Conservation (phyloP, 2,113 vertebrate species). For the Antigone vipio region DNA sequence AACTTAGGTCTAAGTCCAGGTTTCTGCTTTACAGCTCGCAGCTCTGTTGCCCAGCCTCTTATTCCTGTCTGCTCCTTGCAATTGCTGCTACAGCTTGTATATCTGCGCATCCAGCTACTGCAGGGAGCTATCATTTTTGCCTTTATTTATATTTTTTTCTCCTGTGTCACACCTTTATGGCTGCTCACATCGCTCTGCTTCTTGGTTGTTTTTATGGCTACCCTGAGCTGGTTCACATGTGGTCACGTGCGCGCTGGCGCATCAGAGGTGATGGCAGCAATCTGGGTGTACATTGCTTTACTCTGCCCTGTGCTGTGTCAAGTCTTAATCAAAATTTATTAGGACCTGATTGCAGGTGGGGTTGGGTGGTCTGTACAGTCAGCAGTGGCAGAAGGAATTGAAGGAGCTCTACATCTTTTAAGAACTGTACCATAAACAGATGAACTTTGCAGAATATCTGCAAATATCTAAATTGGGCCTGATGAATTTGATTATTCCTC, state of each 20-base stretch:
- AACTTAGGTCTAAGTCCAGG: not conserved
- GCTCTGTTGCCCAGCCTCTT: rapidly evolving
- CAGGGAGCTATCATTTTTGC: not conserved
- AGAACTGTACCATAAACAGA: not conserved
- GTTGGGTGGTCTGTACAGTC: not conserved
- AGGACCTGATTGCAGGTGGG: not conserved
- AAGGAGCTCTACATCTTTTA: not conserved
- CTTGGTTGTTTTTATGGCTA: not conserved
- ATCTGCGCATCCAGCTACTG: not conserved
- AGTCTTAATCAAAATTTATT: not conserved
- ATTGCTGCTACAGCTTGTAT: not conserved
- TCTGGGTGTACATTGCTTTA: not conserved
- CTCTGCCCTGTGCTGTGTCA: not conserved
- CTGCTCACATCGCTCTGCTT: not conserved
- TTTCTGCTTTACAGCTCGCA: not conserved
- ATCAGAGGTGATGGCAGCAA: not conserved
- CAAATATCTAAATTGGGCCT: not conserved
- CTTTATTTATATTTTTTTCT: not conserved
- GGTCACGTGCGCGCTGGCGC: not conserved
- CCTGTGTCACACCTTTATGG: not conserved
- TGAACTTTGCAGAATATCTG: not conserved
- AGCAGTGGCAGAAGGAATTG: not conserved
- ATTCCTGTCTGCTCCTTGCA: not conserved
- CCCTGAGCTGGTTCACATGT: not conserved
- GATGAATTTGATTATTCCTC: not conserved